These are phyloP conservation scores for Athalia cordata DNA, from an alignment of 2,888 invertebrate genomes.

Conservation along the genomic window DNA sequence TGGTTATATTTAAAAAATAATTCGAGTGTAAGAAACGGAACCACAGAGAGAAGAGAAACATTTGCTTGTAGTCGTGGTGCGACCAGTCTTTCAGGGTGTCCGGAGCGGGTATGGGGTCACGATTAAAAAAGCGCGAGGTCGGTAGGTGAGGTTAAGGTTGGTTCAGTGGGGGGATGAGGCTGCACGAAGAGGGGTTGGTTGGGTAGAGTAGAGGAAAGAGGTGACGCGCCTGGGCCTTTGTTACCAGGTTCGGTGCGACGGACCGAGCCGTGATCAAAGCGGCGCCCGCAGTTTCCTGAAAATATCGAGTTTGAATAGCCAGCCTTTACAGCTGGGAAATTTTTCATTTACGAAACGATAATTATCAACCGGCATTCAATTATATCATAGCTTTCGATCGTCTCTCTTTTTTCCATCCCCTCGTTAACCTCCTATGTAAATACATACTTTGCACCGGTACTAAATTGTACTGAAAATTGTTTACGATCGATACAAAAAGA, in stretches of 20 bases:
- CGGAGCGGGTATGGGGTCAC: constrained; percentile 10
- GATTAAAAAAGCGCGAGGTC: constrained; percentile 30
- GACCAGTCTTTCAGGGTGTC: neutral
- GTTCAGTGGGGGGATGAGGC: neutral
- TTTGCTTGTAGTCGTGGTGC: neutral
- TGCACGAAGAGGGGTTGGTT: constrained; percentile 10
- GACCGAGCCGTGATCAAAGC: constrained; percentile 44
- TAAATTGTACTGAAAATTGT: constrained; percentile 2
- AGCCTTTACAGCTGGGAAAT: constrained; percentile 35
- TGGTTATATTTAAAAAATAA: constrained; percentile 22
- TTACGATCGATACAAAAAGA: constrained; percentile 22
- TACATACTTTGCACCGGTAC: no score
- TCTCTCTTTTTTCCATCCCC: neutral
- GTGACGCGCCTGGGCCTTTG: constrained; percentile 35
- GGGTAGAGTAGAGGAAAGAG: constrained; percentile 1
- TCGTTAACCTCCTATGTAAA: neutral
- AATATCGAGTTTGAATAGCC: constrained; percentile 44
- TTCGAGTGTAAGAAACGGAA: constrained; percentile 8
- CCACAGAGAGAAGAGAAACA: neutral
- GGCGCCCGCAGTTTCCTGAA: constrained; percentile 42
- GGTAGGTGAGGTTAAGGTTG: neutral
- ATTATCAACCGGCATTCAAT: constrained; percentile 45
- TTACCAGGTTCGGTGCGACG: constrained; percentile 38
- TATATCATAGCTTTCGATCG: constrained; percentile 30
- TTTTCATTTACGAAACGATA: constrained; percentile 44